Percentiles rank a stretch among this genome's conserved stretches.
Evolutionary conservation across 2,888 invertebrate species (phyloP).

Genomic region (Sepioteuthis lessoniana): DNA sequence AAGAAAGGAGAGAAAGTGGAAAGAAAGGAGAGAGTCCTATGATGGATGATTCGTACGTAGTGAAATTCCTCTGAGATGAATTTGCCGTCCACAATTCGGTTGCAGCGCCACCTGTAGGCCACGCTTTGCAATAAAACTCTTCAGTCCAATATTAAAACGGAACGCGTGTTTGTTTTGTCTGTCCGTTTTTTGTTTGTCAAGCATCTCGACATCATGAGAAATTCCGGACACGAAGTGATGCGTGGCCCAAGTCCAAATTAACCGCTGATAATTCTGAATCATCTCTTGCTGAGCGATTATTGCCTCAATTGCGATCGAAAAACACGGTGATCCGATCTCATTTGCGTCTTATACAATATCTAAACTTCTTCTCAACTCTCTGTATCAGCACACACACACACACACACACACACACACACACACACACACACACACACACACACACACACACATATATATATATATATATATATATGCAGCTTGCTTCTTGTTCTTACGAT

Average conservation of each 20-base stretch:
- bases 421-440: too few relatives aligned
- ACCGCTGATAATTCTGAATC: background rate
- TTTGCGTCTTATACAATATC: too few relatives aligned
- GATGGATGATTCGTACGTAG: background rate
- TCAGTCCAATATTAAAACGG: background rate
- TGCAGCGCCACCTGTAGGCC: background rate
- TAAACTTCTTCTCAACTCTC: too few relatives aligned
- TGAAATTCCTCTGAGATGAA: conserved; percentile 8
- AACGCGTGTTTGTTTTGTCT: background rate
- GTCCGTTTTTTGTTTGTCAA: background rate
- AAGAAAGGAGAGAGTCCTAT: background rate
- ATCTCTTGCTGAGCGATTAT: background rate
- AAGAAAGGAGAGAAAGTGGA: background rate
- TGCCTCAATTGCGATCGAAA: too few relatives aligned
- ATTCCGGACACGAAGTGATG: background rate
- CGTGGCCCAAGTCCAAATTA: conserved; percentile 17
- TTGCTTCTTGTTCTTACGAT: too few relatives aligned
- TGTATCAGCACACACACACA: too few relatives aligned
- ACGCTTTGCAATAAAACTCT: background rate
- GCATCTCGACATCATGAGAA: background rate
- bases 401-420: too few relatives aligned
- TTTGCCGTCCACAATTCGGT: background rate
- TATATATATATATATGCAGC: too few relatives aligned
- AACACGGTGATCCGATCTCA: too few relatives aligned
- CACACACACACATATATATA: too few relatives aligned